Evolutionary conservation across 2,113 vertebrate genomes (phyloP).

Genomic region (Hippocampus abdominalis): DNA sequence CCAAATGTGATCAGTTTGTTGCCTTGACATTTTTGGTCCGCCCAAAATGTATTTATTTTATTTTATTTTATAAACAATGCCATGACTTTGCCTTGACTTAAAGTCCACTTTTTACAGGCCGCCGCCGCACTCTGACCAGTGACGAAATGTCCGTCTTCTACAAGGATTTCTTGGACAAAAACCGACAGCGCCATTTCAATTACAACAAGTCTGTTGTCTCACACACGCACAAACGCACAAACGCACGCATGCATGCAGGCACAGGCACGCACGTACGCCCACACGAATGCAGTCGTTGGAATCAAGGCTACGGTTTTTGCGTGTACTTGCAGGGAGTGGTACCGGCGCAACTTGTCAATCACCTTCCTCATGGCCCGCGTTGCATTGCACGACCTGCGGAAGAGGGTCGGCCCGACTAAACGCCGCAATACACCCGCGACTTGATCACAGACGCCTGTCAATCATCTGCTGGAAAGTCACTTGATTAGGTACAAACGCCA

Average conservation of each 20-base stretch:
- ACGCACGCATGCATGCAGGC: neutral
- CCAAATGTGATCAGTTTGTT: no score
- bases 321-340: slow-evolving; percentile 80
- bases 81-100: no score
- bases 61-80: no score
- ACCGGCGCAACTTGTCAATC: slow-evolving; percentile 86
- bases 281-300: no score
- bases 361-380: slow-evolving; percentile 89
- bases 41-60: no score
- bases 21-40: no score
- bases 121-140: slow-evolving; percentile 72
- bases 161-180: slow-evolving; percentile 86
- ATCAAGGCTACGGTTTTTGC: neutral
- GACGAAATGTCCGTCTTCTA: slow-evolving; percentile 96
- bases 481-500: neutral
- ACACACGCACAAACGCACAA: neutral
- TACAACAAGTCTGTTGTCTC: slow-evolving; percentile 86
- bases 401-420: slow-evolving; percentile 50
- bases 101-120: slow-evolving; percentile 65
- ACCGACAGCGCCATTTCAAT: slow-evolving; percentile 78
- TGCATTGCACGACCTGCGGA: slow-evolving; percentile 74
- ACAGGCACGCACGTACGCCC: neutral
- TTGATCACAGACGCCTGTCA: slow-evolving; percentile 15
- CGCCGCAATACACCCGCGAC: slow-evolving; percentile 32
- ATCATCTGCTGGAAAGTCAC: neutral